A percentile compares a stretch with the other conserved stretches of the same genome.
Evolutionary conservation across 2,888 invertebrate genomes (phyloP).

Genomic region (Sceliomorpha sp.): DNA sequence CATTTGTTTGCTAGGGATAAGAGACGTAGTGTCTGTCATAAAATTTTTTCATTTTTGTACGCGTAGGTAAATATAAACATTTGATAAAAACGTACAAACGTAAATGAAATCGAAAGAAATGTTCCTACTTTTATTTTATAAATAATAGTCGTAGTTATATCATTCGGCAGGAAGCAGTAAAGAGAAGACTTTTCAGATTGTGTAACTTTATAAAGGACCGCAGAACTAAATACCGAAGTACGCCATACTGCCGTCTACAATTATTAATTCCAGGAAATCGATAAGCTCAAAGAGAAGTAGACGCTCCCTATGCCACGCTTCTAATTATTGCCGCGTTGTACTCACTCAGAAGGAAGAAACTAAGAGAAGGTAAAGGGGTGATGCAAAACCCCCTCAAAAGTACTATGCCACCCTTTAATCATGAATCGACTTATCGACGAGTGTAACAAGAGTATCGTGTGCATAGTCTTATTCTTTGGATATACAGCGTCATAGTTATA

Average conservation of each 20-base stretch:
- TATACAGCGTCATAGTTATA: slow-evolving; percentile 11
- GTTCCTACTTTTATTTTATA: too few relatives aligned
- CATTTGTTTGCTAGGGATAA: too few relatives aligned
- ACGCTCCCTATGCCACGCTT: slow-evolving; percentile 66
- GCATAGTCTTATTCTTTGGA: slow-evolving; percentile 58
- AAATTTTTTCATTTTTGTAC: too few relatives aligned
- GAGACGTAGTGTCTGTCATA: too few relatives aligned
- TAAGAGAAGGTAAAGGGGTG: slow-evolving; percentile 46
- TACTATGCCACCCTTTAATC: slow-evolving; percentile 79
- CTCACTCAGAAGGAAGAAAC: slow-evolving; percentile 46
- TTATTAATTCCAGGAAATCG: slow-evolving; percentile 78
- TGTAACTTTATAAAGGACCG: slow-evolving; percentile 52
- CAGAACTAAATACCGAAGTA: slow-evolving; percentile 31
- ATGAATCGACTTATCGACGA: slow-evolving; percentile 77
- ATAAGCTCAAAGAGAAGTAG: slow-evolving; percentile 75
- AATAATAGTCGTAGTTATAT: slow-evolving; percentile 15
- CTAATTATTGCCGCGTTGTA: slow-evolving; percentile 75
- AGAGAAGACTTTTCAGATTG: slow-evolving; percentile 50
- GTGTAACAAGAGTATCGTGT: slow-evolving; percentile 63
- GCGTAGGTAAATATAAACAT: too few relatives aligned
- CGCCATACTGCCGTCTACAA: slow-evolving; percentile 63
- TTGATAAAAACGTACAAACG: too few relatives aligned
- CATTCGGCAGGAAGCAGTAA: slow-evolving; percentile 12
- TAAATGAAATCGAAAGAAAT: too few relatives aligned
- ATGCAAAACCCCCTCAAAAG: slow-evolving; percentile 68